Base-by-base conservation (phyloP, 1,140 invertebrate genomes). In the Hypothenemus hampei region DNA sequence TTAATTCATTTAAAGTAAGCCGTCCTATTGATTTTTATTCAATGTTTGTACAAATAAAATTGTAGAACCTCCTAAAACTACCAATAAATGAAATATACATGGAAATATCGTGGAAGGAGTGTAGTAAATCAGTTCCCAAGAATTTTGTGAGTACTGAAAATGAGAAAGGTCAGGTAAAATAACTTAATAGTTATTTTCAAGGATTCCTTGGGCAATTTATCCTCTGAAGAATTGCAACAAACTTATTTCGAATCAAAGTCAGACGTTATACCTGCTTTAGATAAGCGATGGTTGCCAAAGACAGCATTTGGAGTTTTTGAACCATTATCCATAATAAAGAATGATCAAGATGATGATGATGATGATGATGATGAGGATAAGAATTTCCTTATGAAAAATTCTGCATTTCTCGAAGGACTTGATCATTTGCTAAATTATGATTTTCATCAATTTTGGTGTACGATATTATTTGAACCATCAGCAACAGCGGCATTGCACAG, bases 361-460 rank as follows among this genome's bases (percentile, higher is more conserved):
- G 33, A 44, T 1, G 33, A n/a, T n/a, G n/a, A 55, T 47, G 59
- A 65, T 43, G 65, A 66, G 52, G 62, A 68, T 56, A 29, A 29
- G 13, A 20, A 19, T 37, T 65, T 65, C 50, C 4, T 59, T 23
- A 39, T 18, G 13, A 63, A 60, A 33, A 65, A 67, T 54, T 33
- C 46, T 8, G 21, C 48, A 37, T 68, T 59, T 52, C 41, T 67
- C 26, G 47, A 61, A 29, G 55, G 43, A 43, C 51, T 68, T 48
- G 49, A 65, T 13, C 63, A 58, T 57, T 53, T 68, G 16, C 16
- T 65, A 22, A 59, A 57, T 24, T 67, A 65, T 43, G 61, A 57
- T 40, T 68, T 61, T 46, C 65, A 67, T 40, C 65, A 67, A 19
- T 68, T 68, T 59, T 68, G 67, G 67, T 67, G 65, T 58, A 62